Evolutionary conservation across 2,113 vertebrate species (phyloP).

Genomic region (Connochaetes taurinus): DNA sequence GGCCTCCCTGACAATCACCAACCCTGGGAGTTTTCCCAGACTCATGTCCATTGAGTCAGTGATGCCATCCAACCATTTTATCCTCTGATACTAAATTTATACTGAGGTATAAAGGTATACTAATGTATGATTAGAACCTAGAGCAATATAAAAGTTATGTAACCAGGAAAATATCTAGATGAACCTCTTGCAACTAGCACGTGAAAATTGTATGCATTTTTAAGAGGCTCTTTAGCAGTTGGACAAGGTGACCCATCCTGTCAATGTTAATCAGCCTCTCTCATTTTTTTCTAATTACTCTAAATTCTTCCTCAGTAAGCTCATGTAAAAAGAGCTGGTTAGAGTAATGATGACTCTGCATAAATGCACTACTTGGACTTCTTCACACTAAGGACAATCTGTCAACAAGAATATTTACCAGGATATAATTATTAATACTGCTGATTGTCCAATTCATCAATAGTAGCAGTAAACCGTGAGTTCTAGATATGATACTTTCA

Average conservation of each 20-base stretch:
- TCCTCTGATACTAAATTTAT: not conserved
- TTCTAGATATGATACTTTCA: not conserved
- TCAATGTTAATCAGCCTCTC: not conserved
- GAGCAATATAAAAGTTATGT: not conserved
- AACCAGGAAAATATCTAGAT: not conserved
- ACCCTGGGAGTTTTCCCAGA: not conserved
- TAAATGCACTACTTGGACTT: not conserved
- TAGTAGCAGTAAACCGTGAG: not conserved
- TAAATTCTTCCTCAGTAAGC: not conserved
- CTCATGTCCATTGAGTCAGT: not conserved
- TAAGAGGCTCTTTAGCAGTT: not conserved
- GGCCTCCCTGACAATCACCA: not conserved
- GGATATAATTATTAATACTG: not conserved
- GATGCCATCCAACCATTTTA: not conserved
- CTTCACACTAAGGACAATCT: not conserved
- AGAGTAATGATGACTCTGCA: not conserved
- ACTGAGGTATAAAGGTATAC: not conserved
- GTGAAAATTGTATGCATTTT: not conserved
- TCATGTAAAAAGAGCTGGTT: not conserved
- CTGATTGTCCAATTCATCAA: not conserved
- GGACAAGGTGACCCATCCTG: not conserved
- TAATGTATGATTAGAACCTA: not conserved
- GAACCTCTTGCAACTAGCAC: not conserved
- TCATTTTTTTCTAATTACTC: not conserved
- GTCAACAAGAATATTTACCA: not conserved